phyloP scores from a whole-genome alignment of 2,797 vertebrate genomes.

The Spinus olivaceus region DNA sequence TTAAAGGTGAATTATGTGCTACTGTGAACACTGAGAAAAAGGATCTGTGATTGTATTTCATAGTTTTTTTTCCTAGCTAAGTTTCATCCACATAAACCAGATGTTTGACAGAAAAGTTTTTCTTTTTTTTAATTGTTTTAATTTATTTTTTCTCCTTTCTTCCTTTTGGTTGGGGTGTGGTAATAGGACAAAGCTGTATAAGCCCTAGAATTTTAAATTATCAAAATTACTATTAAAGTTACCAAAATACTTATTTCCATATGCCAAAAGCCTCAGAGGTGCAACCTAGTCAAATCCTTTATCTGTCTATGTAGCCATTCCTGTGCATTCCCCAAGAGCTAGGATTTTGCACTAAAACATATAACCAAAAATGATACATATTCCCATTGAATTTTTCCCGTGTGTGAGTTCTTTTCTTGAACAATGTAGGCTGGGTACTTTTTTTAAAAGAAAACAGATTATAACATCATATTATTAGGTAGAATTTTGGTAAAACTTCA shows the following conservation, averaged over 20 bases:
- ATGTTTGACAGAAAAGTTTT: background rate
- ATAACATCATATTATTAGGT: background rate
- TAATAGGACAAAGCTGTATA: background rate
- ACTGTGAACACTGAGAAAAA: background rate
- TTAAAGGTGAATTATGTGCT: background rate
- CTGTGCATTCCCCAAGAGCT: background rate
- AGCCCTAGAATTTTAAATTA: background rate
- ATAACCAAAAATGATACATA: background rate
- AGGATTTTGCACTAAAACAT: background rate
- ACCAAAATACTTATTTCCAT: background rate
- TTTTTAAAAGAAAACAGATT: background rate
- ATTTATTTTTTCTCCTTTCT: background rate
- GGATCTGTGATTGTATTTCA: background rate
- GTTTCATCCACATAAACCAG: background rate
- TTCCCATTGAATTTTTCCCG: background rate
- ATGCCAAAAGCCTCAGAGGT: background rate
- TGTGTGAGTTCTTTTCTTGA: background rate
- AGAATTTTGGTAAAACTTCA: background rate
- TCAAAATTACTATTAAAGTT: background rate
- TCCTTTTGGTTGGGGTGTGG: rapidly evolving
- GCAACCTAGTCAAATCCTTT: background rate
- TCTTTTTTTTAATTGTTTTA: background rate
- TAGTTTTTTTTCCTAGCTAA: background rate
- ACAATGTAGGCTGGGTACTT: background rate
- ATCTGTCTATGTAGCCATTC: background rate